These are phyloP conservation scores for Smittia sp. DNA, from an alignment of 2,888 invertebrate genomes.

Conservation along the genomic window DNA sequence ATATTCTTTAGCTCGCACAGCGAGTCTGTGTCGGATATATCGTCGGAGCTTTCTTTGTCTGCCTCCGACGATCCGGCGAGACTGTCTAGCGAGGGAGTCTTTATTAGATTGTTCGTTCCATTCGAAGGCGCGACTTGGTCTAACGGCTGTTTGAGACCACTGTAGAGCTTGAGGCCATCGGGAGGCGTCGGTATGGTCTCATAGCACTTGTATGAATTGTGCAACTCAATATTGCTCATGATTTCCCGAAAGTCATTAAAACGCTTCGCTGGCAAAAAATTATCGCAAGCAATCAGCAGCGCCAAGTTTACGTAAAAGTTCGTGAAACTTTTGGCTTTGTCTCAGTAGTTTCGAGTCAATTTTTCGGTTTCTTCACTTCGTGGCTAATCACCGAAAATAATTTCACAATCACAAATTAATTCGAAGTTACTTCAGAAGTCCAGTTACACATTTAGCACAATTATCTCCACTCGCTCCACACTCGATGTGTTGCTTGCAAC, in stretches of 20 bases:
- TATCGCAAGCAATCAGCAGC: no score
- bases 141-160: not conserved
- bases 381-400: not conserved
- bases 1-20: slow-evolving; percentile 63
- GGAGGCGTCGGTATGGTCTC: slow-evolving; percentile 47
- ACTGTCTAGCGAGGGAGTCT: slow-evolving; percentile 60
- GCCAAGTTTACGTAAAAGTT: no score
- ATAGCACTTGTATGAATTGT: slow-evolving; percentile 55
- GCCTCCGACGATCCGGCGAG: slow-evolving; percentile 68
- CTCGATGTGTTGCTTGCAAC: not conserved
- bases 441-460: no score
- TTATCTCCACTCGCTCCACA: no score
- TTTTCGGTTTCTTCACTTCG: not conserved
- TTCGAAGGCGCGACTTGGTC: slow-evolving; percentile 38
- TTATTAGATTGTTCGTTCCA: slow-evolving; percentile 42
- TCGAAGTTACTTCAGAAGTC: no score
- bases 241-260: not conserved
- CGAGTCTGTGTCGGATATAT: slow-evolving; percentile 62
- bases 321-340: no score
- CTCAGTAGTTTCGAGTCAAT: no score
- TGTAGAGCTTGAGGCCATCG: slow-evolving; percentile 19
- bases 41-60: slow-evolving; percentile 59
- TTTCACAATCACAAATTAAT: not conserved
- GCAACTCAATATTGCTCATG: slow-evolving; percentile 30
- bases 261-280: no score